phyloP scores from a whole-genome alignment of 1,140 invertebrate species.

The Caerostris darwini region DNA sequence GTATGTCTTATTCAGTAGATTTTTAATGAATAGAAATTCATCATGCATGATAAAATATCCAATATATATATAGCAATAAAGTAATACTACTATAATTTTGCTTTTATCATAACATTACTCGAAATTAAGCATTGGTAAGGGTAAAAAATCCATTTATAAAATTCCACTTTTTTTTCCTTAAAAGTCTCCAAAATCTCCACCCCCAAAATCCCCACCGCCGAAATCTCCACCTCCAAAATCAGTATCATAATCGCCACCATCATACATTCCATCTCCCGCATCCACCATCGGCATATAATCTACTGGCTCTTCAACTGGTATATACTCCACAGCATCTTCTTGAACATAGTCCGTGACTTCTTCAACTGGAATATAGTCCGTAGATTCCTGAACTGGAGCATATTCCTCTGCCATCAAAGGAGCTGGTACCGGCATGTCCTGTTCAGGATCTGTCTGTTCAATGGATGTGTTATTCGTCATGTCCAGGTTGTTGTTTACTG shows the following conservation, averaged over 20 bases:
- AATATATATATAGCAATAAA: no score
- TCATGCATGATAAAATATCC: no score
- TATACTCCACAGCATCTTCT: background rate
- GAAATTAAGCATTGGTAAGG: no score
- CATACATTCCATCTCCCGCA: background rate
- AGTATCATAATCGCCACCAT: conserved; percentile 7
- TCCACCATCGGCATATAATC: conserved; percentile 12
- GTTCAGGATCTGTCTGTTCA: conserved; percentile 19
- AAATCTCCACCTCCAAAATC: conserved; percentile 28
- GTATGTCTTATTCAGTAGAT: no score
- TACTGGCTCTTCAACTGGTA: background rate
- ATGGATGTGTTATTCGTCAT: conserved; percentile 48
- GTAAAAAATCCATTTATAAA: background rate
- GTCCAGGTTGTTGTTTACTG: conserved; percentile 67
- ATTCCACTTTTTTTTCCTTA: background rate
- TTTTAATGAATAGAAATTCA: no score
- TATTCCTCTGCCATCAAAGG: conserved; percentile 22
- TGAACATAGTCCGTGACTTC: background rate
- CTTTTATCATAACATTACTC: no score
- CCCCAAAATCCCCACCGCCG: conserved; percentile 54
- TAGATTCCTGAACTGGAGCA: background rate
- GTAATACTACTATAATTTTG: no score
- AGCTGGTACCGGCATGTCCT: background rate
- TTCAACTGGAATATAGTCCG: background rate
- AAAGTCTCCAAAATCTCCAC: conserved; percentile 61